These are phyloP conservation scores for Macrotis lagotis DNA, from an alignment of 2,113 vertebrate species.

Conservation along the genomic window DNA sequence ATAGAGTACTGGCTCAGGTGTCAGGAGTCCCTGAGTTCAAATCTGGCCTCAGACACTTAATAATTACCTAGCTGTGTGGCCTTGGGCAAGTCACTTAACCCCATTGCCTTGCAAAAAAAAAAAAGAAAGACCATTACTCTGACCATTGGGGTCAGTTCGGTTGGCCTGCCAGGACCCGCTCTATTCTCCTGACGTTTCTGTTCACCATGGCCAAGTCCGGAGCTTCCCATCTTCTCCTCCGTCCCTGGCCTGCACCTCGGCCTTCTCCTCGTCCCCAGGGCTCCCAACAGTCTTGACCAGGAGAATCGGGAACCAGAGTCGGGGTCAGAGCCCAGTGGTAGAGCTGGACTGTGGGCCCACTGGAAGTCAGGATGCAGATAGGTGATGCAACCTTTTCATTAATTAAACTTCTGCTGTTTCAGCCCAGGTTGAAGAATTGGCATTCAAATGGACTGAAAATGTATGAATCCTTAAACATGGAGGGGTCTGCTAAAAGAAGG, in stretches of 20 bases:
- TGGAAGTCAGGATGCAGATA: slow-evolving; percentile 85
- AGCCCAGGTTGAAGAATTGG: slow-evolving; percentile 84
- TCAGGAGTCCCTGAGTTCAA: too few relatives aligned
- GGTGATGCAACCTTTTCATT: slow-evolving; percentile 84
- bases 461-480: slow-evolving; percentile 85
- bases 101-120: too few relatives aligned
- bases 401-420: slow-evolving; percentile 82
- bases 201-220: slow-evolving; percentile 58
- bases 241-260: slow-evolving; percentile 17
- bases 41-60: too few relatives aligned
- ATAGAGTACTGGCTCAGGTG: too few relatives aligned
- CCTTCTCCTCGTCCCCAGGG: background rate
- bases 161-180: rapidly evolving
- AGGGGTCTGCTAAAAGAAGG: slow-evolving; percentile 83
- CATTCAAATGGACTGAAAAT: slow-evolving; percentile 84
- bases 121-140: too few relatives aligned
- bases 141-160: slow-evolving; percentile 16
- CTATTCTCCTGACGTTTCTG: rapidly evolving
- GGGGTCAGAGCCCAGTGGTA: background rate
- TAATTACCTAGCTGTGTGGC: too few relatives aligned
- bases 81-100: too few relatives aligned
- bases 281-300: slow-evolving; percentile 14
- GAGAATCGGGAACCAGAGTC: background rate
- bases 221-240: background rate
- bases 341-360: slow-evolving; percentile 52